These are phyloP conservation scores for Drosophila seclusa DNA, from an alignment of 2,888 invertebrate genomes.

Conservation along the genomic window DNA sequence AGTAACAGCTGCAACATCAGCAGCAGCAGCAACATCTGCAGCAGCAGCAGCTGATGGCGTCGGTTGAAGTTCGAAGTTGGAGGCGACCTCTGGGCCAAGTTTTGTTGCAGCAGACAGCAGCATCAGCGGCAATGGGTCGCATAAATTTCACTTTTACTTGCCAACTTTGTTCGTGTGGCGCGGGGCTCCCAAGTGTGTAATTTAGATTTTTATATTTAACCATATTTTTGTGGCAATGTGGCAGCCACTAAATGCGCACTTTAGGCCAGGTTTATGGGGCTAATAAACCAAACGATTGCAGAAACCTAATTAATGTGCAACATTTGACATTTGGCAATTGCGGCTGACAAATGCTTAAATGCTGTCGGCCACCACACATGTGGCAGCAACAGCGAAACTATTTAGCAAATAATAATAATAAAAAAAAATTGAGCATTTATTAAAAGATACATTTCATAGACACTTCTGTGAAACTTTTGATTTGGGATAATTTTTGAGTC, in stretches of 20 bases:
- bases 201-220: conserved; percentile 56
- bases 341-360: neutral
- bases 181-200: conserved; percentile 25
- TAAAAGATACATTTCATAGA: neutral
- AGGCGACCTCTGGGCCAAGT: conserved; percentile 60
- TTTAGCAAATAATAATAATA: neutral
- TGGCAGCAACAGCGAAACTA: conserved; percentile 4
- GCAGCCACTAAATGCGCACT: conserved; percentile 53
- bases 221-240: conserved; percentile 46
- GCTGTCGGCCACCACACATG: conserved; percentile 8
- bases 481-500: neutral
- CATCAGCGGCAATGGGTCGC: conserved; percentile 41
- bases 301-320: conserved; percentile 46
- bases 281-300: conserved; percentile 12
- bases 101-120: conserved; percentile 25
- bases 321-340: conserved; percentile 49
- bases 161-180: conserved; percentile 7
- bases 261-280: conserved; percentile 11
- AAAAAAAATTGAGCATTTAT: neutral
- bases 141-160: conserved; percentile 79
- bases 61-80: conserved; percentile 49
- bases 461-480: too few species aligned
- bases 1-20: conserved; percentile 17
- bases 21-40: conserved; percentile 9
- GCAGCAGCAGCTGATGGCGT: conserved; percentile 38